These are phyloP conservation scores for Lypha dubia DNA, from an alignment of 2,888 invertebrate genomes.

Conservation along the genomic window DNA sequence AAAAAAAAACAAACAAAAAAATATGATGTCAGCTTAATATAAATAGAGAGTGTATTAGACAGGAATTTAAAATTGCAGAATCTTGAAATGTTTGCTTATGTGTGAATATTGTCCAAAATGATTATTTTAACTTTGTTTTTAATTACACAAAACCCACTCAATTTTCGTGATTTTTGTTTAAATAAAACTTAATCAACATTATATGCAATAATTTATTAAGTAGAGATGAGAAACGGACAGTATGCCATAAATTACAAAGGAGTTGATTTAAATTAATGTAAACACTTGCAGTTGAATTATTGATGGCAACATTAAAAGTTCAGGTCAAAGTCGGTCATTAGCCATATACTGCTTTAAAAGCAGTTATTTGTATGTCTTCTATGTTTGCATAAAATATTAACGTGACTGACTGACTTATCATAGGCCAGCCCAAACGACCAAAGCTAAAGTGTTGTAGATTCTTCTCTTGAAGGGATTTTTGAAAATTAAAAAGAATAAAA, in stretches of 20 bases:
- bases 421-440: too few species aligned
- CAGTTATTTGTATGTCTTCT: too few species aligned
- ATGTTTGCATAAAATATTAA: too few species aligned
- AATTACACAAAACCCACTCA: conserved; percentile 24
- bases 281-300: not conserved
- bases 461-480: too few species aligned
- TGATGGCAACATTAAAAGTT: not conserved
- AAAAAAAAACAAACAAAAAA: too few species aligned
- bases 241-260: conserved; percentile 29
- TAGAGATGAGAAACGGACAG: not conserved
- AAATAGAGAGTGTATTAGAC: conserved; percentile 44
- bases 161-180: not conserved
- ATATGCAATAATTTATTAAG: conserved; percentile 36
- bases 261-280: conserved; percentile 12
- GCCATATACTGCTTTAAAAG: not conserved
- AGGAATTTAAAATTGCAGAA: conserved; percentile 40
- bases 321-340: not conserved
- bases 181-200: not conserved
- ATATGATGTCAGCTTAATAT: conserved; percentile 62
- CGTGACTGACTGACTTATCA: too few species aligned
- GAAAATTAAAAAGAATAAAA: too few species aligned
- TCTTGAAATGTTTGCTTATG: not conserved
- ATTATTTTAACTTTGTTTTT: not conserved
- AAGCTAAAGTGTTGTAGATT: too few species aligned
- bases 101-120: not conserved